phyloP scores from a whole-genome alignment of 2,888 invertebrate species.

The Schrankia costaestrigalis region DNA sequence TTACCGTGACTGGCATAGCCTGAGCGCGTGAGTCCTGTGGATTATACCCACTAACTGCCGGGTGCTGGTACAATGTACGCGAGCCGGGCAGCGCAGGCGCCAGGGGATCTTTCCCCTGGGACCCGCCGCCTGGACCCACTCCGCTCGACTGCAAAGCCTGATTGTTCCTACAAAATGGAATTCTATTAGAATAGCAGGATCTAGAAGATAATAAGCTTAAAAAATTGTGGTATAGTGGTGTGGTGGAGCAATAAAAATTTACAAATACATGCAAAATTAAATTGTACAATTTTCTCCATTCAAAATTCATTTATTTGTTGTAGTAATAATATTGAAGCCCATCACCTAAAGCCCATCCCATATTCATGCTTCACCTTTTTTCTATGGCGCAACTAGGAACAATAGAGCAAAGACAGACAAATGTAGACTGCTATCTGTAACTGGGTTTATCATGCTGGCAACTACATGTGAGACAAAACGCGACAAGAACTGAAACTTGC shows the following conservation, averaged over 20 bases:
- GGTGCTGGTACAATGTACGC: slow-evolving; percentile 68
- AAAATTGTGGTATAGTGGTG: too few species aligned
- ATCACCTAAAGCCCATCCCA: slow-evolving; percentile 45
- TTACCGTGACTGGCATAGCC: slow-evolving; percentile 68
- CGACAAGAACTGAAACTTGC: slow-evolving; percentile 67
- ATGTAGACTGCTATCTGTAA: slow-evolving; percentile 15
- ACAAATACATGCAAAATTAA: too few species aligned
- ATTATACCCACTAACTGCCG: slow-evolving; percentile 68
- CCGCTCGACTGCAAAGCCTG: slow-evolving; percentile 61
- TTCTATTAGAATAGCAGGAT: too few species aligned
- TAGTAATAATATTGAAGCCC: too few species aligned
- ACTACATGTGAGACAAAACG: slow-evolving; percentile 88
- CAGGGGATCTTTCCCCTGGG: slow-evolving; percentile 72
- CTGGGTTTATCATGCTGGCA: slow-evolving; percentile 60
- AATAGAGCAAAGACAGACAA: slow-evolving; percentile 20
- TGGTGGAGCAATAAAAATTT: too few species aligned
- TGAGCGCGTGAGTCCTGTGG: slow-evolving; percentile 66
- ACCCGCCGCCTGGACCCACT: slow-evolving; percentile 56
- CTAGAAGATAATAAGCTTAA: too few species aligned
- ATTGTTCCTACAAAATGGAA: slow-evolving; percentile 62
- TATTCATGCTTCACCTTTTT: slow-evolving; percentile 46
- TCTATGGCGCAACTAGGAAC: slow-evolving; percentile 17
- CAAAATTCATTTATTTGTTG: too few species aligned
- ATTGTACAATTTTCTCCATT: too few species aligned
- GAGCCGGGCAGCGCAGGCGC: slow-evolving; percentile 64